These are phyloP conservation scores for Eulemur mongoz DNA, from an alignment of 2,797 vertebrate species.

Conservation along the genomic window DNA sequence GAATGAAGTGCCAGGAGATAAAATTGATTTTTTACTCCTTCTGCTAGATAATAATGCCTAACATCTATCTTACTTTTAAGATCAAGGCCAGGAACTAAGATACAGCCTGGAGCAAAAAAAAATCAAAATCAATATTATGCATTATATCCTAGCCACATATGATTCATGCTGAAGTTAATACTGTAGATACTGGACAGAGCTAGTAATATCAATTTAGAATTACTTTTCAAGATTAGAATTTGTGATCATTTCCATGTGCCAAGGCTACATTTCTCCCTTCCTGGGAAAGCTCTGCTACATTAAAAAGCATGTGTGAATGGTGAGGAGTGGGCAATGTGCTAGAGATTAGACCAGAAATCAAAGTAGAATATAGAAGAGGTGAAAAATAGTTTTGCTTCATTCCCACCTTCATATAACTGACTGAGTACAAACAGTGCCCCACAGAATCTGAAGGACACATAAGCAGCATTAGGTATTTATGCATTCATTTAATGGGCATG, in stretches of 20 bases:
- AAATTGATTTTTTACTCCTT: slow-evolving; percentile 84
- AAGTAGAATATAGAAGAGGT: background rate
- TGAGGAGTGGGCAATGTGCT: accelerated
- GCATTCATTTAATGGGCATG: background rate
- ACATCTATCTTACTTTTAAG: slow-evolving; percentile 84
- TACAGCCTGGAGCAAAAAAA: slow-evolving; percentile 53
- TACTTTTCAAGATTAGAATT: slow-evolving; percentile 51
- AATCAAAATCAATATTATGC: slow-evolving; percentile 80
- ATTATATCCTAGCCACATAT: slow-evolving; percentile 75
- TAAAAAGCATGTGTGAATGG: background rate
- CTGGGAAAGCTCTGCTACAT: background rate
- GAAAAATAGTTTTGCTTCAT: background rate
- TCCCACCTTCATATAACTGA: background rate
- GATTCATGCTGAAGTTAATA: slow-evolving; percentile 71
- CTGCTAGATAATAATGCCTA: slow-evolving; percentile 79
- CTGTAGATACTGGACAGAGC: slow-evolving; percentile 2
- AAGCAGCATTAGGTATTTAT: background rate
- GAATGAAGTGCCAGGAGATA: slow-evolving; percentile 70
- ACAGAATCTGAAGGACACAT: background rate
- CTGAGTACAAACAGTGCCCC: background rate
- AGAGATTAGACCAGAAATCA: background rate
- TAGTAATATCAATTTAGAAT: slow-evolving; percentile 58
- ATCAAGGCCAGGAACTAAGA: slow-evolving; percentile 80
- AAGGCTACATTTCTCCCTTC: background rate
- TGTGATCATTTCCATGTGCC: background rate